Conservation (phyloP, 2,888 invertebrate genomes). For the Drosophila mimetica region DNA sequence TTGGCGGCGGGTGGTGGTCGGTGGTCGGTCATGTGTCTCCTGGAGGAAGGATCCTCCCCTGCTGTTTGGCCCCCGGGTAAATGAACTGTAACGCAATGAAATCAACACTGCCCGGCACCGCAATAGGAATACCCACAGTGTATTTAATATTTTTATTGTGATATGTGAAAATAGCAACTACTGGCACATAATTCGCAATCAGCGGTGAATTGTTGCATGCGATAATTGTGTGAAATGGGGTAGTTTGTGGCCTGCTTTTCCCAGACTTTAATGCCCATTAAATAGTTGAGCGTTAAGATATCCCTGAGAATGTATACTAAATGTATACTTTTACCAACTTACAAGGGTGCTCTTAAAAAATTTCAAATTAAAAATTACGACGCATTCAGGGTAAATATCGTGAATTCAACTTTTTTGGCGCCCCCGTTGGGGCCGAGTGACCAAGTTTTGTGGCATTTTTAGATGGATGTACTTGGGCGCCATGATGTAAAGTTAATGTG, state of each 20-base stretch:
- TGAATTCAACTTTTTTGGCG: neutral
- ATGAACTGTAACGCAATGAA: slow-evolving; percentile 80
- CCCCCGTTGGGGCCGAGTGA: neutral
- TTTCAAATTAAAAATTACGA: too few species aligned
- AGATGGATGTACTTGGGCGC: neutral
- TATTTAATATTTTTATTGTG: slow-evolving; percentile 71
- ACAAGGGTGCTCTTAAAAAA: too few species aligned
- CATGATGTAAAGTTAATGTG: slow-evolving; percentile 36
- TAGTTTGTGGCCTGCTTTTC: neutral
- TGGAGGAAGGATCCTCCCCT: neutral
- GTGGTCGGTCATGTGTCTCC: slow-evolving; percentile 28
- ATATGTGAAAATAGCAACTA: slow-evolving; percentile 38
- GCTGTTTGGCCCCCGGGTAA: slow-evolving; percentile 57
- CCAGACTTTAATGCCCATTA: too few species aligned
- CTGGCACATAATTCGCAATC: slow-evolving; percentile 37
- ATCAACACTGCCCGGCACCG: slow-evolving; percentile 65
- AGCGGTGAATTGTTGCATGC: slow-evolving; percentile 42
- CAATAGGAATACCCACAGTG: slow-evolving; percentile 38
- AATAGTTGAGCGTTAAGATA: too few species aligned
- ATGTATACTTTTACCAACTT: too few species aligned
- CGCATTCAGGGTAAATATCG: neutral
- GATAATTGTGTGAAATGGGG: slow-evolving; percentile 34
- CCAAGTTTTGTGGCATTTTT: slow-evolving; percentile 17
- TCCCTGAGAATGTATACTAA: too few species aligned
- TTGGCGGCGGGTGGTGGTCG: neutral